These are phyloP conservation scores for Athripsodes cinereus DNA, from an alignment of 2,888 invertebrate genomes.

Conservation along the genomic window DNA sequence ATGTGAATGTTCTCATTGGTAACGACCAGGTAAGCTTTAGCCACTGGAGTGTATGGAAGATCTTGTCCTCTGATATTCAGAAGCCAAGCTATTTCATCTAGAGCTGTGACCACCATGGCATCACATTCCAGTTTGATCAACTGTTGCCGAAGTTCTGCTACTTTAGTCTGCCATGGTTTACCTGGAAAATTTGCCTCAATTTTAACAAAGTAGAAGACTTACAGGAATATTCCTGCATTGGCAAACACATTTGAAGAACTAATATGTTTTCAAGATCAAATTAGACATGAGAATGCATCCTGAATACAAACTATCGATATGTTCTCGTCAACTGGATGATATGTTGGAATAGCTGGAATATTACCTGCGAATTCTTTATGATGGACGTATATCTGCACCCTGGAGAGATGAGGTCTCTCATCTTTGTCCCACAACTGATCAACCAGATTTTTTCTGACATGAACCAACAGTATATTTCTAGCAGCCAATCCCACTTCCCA, in stretches of 20 bases:
- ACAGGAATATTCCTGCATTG: no score
- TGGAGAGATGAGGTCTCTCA: slow-evolving; percentile 52
- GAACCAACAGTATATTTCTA: slow-evolving; percentile 46
- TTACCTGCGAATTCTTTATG: slow-evolving; percentile 54
- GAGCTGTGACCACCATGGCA: slow-evolving; percentile 76
- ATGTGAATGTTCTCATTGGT: slow-evolving; percentile 59
- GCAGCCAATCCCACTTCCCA: slow-evolving; percentile 52
- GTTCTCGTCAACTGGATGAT: background rate
- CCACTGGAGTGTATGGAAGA: slow-evolving; percentile 72
- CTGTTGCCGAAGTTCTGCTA: slow-evolving; percentile 58
- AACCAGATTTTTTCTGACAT: slow-evolving; percentile 60
- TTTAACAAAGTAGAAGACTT: no score
- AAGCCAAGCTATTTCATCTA: slow-evolving; percentile 86
- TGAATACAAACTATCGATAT: no score
- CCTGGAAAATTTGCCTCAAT: no score
- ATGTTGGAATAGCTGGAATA: background rate
- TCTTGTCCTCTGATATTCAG: slow-evolving; percentile 84
- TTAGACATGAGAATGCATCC: no score
- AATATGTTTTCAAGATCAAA: no score
- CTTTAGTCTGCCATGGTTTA: slow-evolving; percentile 69
- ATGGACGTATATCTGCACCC: slow-evolving; percentile 59
- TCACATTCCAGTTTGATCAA: slow-evolving; percentile 59
- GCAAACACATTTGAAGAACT: no score
- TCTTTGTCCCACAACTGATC: slow-evolving; percentile 71
- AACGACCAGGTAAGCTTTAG: slow-evolving; percentile 69